Evolutionary conservation across 2,113 vertebrate genomes (phyloP).

Genomic region (Chionomys nivalis): DNA sequence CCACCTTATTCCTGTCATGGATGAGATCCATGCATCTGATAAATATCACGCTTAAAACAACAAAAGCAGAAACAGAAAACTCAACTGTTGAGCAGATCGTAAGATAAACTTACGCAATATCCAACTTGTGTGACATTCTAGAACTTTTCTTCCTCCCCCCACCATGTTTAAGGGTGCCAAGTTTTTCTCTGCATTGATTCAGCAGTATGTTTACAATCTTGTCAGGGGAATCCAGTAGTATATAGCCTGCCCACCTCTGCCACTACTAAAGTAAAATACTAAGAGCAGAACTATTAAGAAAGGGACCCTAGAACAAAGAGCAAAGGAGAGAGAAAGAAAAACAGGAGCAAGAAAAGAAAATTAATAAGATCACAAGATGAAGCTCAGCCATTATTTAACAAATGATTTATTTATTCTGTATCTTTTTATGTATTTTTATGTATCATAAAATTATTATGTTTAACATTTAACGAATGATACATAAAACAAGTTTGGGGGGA

Average conservation of each 20-base stretch:
- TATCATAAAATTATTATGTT: background rate
- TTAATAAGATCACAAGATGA: slow-evolving; percentile 22
- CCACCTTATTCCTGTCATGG: background rate
- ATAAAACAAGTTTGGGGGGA: slow-evolving; percentile 55
- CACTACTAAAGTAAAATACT: slow-evolving; percentile 23
- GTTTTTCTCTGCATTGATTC: slow-evolving; percentile 66
- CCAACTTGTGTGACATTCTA: slow-evolving; percentile 62
- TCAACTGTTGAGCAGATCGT: slow-evolving; percentile 30
- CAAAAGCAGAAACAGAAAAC: background rate
- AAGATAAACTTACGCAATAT: slow-evolving; percentile 62
- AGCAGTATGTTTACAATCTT: slow-evolving; percentile 51
- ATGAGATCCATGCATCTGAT: slow-evolving; percentile 18
- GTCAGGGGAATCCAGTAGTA: background rate
- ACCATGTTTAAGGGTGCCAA: slow-evolving; percentile 13
- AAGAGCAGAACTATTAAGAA: background rate
- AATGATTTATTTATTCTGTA: background rate
- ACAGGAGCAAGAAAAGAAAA: background rate
- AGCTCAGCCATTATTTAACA: slow-evolving; percentile 65
- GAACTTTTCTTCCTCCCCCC: slow-evolving; percentile 34
- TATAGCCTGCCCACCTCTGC: slow-evolving; percentile 30
- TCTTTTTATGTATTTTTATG: background rate
- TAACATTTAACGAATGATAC: slow-evolving; percentile 67
- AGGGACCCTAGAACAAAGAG: slow-evolving; percentile 13
- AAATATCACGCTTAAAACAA: background rate
- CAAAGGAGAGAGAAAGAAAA: background rate